phyloP scores from a whole-genome alignment of 2,888 invertebrate genomes.

The Boloria euphrosyne region DNA sequence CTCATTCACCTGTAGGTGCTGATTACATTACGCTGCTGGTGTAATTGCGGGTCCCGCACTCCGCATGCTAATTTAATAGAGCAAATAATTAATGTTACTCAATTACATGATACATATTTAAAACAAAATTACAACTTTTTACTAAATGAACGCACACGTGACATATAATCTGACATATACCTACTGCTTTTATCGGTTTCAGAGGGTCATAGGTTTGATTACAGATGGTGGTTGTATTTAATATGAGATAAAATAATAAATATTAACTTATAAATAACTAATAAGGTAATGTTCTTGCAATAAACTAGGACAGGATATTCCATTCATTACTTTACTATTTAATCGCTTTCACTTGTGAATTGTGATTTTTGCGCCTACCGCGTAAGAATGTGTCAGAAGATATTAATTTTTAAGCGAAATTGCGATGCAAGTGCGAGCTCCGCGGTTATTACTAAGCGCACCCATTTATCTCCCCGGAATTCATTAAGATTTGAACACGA shows the following conservation, averaged over 20 bases:
- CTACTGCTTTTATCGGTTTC: too few relatives aligned
- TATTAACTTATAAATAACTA: too few relatives aligned
- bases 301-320: too few relatives aligned
- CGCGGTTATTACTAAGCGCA: constrained; percentile 8
- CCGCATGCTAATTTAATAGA: background rate
- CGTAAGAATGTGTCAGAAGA: constrained; percentile 29
- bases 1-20: constrained; percentile 9
- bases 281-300: too few relatives aligned
- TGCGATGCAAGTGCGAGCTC: constrained; percentile 17
- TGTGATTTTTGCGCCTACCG: background rate
- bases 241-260: too few relatives aligned
- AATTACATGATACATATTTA: too few relatives aligned
- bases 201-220: too few relatives aligned
- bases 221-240: too few relatives aligned
- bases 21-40: constrained; percentile 1
- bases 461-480: constrained; percentile 12
- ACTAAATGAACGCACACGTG: too few relatives aligned
- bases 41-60: background rate
- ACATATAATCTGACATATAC: too few relatives aligned
- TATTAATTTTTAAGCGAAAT: constrained; percentile 36
- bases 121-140: too few relatives aligned
- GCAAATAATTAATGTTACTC: too few relatives aligned
- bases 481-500: constrained; percentile 21
- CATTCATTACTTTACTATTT: background rate
- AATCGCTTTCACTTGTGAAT: constrained; percentile 13